Conservation (phyloP, 2,797 vertebrate species). For the Syndactyla subalaris region DNA sequence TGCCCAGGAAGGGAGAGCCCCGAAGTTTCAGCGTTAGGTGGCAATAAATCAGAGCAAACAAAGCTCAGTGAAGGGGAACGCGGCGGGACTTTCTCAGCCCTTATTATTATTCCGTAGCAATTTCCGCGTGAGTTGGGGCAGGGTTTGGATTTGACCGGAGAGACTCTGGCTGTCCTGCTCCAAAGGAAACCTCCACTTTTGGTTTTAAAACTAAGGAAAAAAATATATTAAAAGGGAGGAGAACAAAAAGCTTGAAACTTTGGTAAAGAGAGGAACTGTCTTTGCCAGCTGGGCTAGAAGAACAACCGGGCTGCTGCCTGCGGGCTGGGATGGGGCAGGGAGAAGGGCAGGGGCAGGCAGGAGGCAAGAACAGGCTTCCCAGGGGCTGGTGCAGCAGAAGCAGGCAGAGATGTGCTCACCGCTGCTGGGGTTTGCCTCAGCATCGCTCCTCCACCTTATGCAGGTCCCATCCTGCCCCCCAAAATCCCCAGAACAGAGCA, state of each 20-base stretch:
- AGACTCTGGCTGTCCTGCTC: background rate
- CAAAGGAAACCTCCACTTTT: rapidly evolving
- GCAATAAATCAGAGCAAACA: slow-evolving; percentile 48
- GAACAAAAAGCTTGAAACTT: background rate
- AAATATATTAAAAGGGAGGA: too few relatives aligned
- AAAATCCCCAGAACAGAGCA: rapidly evolving
- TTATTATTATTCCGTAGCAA: background rate
- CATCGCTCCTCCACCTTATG: rapidly evolving
- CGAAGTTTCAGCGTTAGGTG: rapidly evolving
- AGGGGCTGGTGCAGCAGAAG: background rate
- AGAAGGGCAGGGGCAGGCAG: background rate
- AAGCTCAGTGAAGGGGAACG: background rate
- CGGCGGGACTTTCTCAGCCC: background rate
- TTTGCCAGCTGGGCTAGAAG: rapidly evolving
- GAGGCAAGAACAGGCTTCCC: background rate
- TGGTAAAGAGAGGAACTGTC: background rate
- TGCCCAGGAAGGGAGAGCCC: slow-evolving; percentile 45
- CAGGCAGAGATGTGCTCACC: rapidly evolving
- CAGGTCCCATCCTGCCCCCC: background rate
- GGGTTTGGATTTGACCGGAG: background rate
- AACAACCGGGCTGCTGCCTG: background rate
- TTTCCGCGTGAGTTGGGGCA: background rate
- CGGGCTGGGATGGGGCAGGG: background rate
- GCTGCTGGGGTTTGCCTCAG: background rate
- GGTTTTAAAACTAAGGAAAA: background rate